Conservation (phyloP, 2,888 invertebrate genomes). For the Trissolcus brochymenae region DNA sequence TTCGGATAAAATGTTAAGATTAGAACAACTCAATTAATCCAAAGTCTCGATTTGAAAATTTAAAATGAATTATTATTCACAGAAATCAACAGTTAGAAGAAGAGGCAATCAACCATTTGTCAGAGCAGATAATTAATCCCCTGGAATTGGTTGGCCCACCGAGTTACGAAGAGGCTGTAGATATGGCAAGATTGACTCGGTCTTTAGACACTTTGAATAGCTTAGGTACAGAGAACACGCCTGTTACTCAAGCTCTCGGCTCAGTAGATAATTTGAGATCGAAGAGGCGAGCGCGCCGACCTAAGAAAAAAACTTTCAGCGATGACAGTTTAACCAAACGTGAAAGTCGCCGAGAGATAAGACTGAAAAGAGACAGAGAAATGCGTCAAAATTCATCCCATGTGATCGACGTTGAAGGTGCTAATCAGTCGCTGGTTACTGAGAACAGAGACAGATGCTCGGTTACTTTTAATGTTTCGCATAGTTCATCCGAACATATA, state of each 20-base stretch:
- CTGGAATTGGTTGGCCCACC: constrained; percentile 83
- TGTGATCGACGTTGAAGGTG: constrained; percentile 11
- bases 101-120: constrained; percentile 56
- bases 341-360: constrained; percentile 64
- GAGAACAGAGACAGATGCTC: constrained; percentile 31
- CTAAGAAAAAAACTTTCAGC: constrained; percentile 67
- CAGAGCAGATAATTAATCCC: constrained; percentile 79
- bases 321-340: constrained; percentile 69
- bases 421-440: constrained; percentile 41
- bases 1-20: background rate
- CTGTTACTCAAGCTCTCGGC: constrained; percentile 64
- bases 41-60: background rate
- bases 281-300: constrained; percentile 62
- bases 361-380: constrained; percentile 59
- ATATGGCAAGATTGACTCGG: constrained; percentile 82
- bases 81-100: constrained; percentile 65
- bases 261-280: constrained; percentile 69
- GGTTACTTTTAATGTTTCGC: constrained; percentile 5
- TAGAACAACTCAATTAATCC: background rate
- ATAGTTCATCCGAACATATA: constrained; percentile 36
- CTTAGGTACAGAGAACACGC: constrained; percentile 65
- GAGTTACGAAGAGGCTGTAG: constrained; percentile 86
- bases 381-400: constrained; percentile 26
- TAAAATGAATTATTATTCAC: constrained; percentile 33
- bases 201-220: constrained; percentile 70